Percentiles rank a stretch among this genome's conserved stretches.
These are phyloP conservation scores for Drosophila fulvimacula DNA, from an alignment of 2,888 invertebrate genomes.

Conservation along the genomic window DNA sequence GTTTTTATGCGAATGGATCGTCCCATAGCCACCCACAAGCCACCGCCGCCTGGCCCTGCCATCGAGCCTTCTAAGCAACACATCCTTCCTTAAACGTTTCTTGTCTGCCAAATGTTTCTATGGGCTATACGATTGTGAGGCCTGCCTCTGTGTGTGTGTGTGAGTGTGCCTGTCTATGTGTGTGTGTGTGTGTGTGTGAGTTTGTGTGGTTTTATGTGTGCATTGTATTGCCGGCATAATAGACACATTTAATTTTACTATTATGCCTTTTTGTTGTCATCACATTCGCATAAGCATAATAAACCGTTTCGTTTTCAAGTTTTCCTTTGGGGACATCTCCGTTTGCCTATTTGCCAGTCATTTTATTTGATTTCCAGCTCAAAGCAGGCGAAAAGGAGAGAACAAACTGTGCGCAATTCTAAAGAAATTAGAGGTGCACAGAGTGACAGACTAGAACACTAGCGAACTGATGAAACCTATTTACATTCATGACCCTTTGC, in stretches of 20 bases:
- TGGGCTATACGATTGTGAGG: constrained; percentile 50
- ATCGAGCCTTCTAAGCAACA: constrained; percentile 64
- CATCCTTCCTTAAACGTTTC: constrained; percentile 80
- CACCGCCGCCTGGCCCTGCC: constrained; percentile 15
- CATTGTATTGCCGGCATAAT: constrained; percentile 80
- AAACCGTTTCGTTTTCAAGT: constrained; percentile 79
- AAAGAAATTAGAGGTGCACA: constrained; percentile 53
- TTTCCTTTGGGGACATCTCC: constrained; percentile 55
- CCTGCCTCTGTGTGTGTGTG: constrained; percentile 21
- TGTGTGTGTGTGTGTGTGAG: constrained; percentile 20
- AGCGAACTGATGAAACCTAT: constrained; percentile 1
- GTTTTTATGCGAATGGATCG: constrained; percentile 71
- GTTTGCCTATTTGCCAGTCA: constrained; percentile 68
- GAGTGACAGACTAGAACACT: constrained; percentile 55
- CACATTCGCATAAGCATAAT: constrained; percentile 77
- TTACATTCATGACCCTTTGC: not conserved
- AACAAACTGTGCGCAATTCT: constrained; percentile 56
- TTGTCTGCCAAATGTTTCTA: constrained; percentile 74
- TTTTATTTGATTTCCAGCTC: constrained; percentile 72
- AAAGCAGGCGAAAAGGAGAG: constrained; percentile 11
- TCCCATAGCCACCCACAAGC: constrained; percentile 28
- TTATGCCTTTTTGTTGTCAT: constrained; percentile 82
- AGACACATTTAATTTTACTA: constrained; percentile 83
- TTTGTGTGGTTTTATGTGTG: constrained; percentile 75
- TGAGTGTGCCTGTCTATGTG: constrained; percentile 22